Percentiles rank a stretch among this genome's conserved stretches.
Evolutionary conservation across 2,888 invertebrate species (phyloP).

Genomic region (Agonopterix subpropinquella): DNA sequence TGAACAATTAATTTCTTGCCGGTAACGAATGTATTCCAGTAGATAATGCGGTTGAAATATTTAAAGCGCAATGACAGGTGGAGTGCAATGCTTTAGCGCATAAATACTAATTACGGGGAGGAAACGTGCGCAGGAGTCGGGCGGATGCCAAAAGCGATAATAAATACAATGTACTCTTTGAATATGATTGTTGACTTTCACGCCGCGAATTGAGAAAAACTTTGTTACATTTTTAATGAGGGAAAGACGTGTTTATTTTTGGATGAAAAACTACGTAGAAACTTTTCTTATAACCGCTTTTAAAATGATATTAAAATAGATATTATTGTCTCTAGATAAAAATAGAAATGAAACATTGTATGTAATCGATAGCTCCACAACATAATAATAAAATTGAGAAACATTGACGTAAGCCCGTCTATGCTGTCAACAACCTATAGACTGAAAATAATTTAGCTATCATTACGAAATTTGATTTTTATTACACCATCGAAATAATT

Average conservation of each 20-base stretch:
- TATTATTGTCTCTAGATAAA: too few relatives aligned
- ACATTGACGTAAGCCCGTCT: background rate
- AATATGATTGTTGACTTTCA: background rate
- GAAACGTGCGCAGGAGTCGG: constrained; percentile 26
- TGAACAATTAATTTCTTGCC: constrained; percentile 3
- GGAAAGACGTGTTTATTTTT: too few relatives aligned
- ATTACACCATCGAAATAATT: constrained; percentile 4
- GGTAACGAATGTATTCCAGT: constrained; percentile 15
- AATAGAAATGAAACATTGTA: too few relatives aligned
- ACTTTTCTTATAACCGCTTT: too few relatives aligned
- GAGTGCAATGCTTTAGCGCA: constrained; percentile 18
- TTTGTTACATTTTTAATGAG: too few relatives aligned
- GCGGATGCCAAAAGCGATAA: constrained; percentile 42
- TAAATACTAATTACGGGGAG: constrained; percentile 38
- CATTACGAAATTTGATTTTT: background rate
- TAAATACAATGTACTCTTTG: constrained; percentile 13
- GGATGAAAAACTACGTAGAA: too few relatives aligned
- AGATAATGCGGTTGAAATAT: background rate
- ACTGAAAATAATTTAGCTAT: background rate
- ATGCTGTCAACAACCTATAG: background rate
- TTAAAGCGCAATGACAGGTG: constrained; percentile 25
- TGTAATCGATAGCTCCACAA: too few relatives aligned
- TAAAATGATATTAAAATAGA: too few relatives aligned
- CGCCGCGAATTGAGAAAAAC: background rate
- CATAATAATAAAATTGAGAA: too few relatives aligned